Conservation (phyloP, 1,140 invertebrate species). For the Mycetomoellerius zeteki region DNA sequence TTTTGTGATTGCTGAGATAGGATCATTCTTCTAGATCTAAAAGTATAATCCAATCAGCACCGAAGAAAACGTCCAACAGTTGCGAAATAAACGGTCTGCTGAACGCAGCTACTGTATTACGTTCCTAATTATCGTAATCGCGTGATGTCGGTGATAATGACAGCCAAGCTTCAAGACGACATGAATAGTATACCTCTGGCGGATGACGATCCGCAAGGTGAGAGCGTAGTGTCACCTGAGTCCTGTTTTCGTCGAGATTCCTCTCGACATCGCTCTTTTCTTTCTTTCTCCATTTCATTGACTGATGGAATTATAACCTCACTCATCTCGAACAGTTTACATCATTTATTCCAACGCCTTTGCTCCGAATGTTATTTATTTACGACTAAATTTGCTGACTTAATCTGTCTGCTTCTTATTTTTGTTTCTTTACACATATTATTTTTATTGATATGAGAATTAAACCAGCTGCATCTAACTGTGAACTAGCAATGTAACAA, state of each 20-base stretch:
- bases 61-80: too few species aligned
- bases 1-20: too few species aligned
- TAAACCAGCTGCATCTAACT: not conserved
- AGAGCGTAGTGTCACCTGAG: too few species aligned
- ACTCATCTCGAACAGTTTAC: not conserved
- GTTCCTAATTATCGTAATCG: too few species aligned
- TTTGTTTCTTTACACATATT: not conserved
- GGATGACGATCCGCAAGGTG: slow-evolving; percentile 96
- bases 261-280: too few species aligned
- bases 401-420: not conserved
- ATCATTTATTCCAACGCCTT: not conserved
- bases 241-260: too few species aligned
- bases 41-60: too few species aligned
- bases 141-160: slow-evolving; percentile 83
- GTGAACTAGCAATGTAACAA: not conserved
- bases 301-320: slow-evolving; percentile 48
- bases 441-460: not conserved
- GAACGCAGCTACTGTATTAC: too few species aligned
- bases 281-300: not conserved
- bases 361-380: not conserved
- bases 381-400: not conserved
- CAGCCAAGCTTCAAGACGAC: slow-evolving; percentile 92
- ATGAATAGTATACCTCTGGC: slow-evolving; percentile 94
- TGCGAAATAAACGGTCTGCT: too few species aligned
- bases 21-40: too few species aligned